Evolutionary conservation across 2,113 vertebrate species (phyloP), one percentile per base, ranked within the genome.

Genomic region (Rhea americana): DNA sequence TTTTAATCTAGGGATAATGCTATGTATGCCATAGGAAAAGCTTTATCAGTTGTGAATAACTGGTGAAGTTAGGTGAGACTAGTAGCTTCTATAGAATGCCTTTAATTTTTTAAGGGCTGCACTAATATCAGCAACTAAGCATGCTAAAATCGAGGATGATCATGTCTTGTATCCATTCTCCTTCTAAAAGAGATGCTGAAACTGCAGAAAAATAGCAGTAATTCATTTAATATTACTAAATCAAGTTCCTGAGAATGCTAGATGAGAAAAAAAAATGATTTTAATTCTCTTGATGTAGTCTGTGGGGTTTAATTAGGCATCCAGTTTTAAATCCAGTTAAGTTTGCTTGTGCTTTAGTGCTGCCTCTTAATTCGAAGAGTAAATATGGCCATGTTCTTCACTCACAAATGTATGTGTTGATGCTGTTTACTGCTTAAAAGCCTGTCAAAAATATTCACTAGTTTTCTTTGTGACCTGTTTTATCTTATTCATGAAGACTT

Each of bases 291-390:
- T 61, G 32, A 72, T 88, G 28, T 88, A 50, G 85, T 74, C 65
- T 91, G 59, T 77, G 18, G 35, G 41, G 30, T 61, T 88, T 75
- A 90, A 72, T 91, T 84, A 62, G 39, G 17, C 45, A 63, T 43
- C 63, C 55, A 77, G 50, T 90, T 95, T 87, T 85, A 88, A 89
- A 93, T 85, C 45, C 3, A 7, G 61, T 91, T 86, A 13, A 39
- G 56, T 93, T 88, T 93, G 77, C 28, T 51, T 90, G 83, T 70
- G 65, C 70, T 91, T 93, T 67, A 72, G 61, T 37, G 39, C 35
- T 83, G 39, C 39, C 47, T 86, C 79, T 63, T 59, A 63, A 71
- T 81, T 94, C 41, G 83, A 79, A 72, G 16, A 88, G 65, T 32
- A 71, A 35, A 43, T 59, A 80, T 75, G 43, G 67, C n/a, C 32